Percentiles rank a stretch among this genome's conserved stretches.
These are phyloP conservation scores for Metallyticus violacea DNA, from an alignment of 2,888 invertebrate species.

Conservation along the genomic window DNA sequence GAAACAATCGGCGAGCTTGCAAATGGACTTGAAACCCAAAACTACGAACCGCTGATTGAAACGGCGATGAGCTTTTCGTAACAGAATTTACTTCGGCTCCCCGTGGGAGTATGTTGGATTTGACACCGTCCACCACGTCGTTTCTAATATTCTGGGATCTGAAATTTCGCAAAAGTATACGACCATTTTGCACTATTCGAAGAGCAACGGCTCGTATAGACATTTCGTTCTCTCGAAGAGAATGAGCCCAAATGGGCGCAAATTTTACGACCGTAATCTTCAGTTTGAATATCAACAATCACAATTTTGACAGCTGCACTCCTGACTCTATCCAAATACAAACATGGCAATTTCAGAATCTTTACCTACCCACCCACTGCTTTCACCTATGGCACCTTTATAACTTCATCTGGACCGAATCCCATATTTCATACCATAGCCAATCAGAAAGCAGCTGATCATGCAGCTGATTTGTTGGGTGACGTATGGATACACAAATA, in stretches of 20 bases:
- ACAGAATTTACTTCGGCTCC: slow-evolving; percentile 31
- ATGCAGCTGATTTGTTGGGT: slow-evolving; percentile 6
- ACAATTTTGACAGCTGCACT: background rate
- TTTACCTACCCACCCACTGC: background rate
- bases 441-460: slow-evolving; percentile 9
- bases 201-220: slow-evolving; percentile 55
- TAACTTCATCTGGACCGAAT: no score
- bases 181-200: slow-evolving; percentile 61
- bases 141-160: slow-evolving; percentile 31
- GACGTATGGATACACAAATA: slow-evolving; percentile 5
- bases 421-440: no score
- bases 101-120: slow-evolving; percentile 35
- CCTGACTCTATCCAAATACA: background rate
- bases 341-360: background rate
- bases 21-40: slow-evolving; percentile 48
- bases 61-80: slow-evolving; percentile 4
- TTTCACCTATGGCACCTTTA: background rate
- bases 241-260: slow-evolving; percentile 28
- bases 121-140: slow-evolving; percentile 36
- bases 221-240: slow-evolving; percentile 45
- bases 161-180: slow-evolving; percentile 51
- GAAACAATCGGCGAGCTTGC: slow-evolving; percentile 63
- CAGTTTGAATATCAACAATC: slow-evolving; percentile 1
- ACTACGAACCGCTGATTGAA: slow-evolving; percentile 38
- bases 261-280: slow-evolving; percentile 3